These are phyloP conservation scores for Mohoua ochrocephala DNA, from an alignment of 2,113 vertebrate species.

Conservation along the genomic window DNA sequence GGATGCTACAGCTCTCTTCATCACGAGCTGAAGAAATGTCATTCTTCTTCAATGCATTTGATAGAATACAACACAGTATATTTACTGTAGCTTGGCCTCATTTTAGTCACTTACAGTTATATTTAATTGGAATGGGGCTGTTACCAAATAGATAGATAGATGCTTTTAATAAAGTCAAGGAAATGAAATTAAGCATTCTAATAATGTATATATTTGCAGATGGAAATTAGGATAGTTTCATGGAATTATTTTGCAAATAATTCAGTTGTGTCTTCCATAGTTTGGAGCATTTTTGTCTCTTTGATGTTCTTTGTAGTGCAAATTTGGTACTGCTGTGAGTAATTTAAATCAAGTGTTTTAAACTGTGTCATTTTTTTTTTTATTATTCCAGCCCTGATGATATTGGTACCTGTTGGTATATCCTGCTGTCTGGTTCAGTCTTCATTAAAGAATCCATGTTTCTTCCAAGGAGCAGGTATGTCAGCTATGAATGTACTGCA, in stretches of 20 bases:
- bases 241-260: background rate
- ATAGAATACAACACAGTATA: background rate
- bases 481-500: background rate
- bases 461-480: conserved; percentile 97
- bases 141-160: background rate
- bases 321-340: background rate
- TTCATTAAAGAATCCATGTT: conserved; percentile 99
- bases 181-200: background rate
- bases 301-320: background rate
- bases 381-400: conserved; percentile 85
- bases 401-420: conserved; percentile 97
- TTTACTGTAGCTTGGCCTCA: background rate
- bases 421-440: conserved; percentile 95
- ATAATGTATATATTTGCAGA: background rate
- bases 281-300: background rate
- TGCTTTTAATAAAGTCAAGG: background rate
- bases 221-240: background rate
- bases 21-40: background rate
- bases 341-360: background rate
- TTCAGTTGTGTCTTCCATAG: background rate
- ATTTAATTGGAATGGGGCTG: background rate
- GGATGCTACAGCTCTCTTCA: background rate
- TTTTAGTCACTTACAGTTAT: background rate
- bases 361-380: background rate
- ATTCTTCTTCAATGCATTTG: background rate